Evolutionary conservation across 2,113 vertebrate species (phyloP).

Genomic region (Sialia sialis): DNA sequence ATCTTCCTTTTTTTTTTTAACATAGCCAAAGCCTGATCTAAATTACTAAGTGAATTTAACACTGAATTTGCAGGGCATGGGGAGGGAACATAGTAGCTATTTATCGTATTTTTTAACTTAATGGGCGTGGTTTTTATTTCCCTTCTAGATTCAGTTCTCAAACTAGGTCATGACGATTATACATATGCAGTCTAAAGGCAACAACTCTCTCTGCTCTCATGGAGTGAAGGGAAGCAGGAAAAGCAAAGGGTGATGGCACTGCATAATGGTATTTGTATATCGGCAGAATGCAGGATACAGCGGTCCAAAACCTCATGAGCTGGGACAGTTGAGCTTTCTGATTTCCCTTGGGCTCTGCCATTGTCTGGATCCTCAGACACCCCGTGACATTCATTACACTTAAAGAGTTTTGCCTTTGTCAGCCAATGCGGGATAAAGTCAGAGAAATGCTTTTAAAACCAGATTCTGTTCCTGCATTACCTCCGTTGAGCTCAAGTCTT

Average conservation of each 20-base stretch:
- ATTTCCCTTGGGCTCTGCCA: background rate
- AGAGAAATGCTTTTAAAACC: background rate
- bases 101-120: background rate
- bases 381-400: background rate
- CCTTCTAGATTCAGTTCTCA: background rate
- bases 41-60: background rate
- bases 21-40: background rate
- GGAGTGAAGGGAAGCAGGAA: background rate
- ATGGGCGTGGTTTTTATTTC: background rate
- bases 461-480: background rate
- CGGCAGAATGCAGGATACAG: background rate
- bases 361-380: background rate
- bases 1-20: background rate
- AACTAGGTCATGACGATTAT: background rate
- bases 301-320: background rate
- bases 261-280: background rate
- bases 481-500: background rate
- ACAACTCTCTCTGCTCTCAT: background rate
- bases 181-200: background rate
- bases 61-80: rapidly evolving
- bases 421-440: background rate
- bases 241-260: background rate
- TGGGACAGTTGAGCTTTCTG: background rate
- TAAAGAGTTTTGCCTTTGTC: background rate
- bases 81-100: background rate